Conservation (phyloP, 2,113 vertebrate species). For the Mionectes macconnelli region DNA sequence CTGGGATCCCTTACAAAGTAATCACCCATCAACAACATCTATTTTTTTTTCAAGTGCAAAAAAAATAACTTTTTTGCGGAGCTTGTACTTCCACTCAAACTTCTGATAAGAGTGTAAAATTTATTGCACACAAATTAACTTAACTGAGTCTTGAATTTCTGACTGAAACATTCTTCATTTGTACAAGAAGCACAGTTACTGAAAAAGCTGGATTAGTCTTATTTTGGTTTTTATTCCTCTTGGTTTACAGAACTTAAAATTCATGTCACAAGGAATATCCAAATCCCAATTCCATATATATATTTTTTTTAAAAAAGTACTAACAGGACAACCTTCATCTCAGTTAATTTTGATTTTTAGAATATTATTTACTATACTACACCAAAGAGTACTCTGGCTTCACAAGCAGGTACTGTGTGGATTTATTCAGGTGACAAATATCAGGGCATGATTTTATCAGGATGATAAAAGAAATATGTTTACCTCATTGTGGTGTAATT, state of each 20-base stretch:
- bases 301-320: background rate
- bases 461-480: background rate
- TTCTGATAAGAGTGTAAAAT: background rate
- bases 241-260: conserved; percentile 5
- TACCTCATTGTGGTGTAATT: background rate
- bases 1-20: background rate
- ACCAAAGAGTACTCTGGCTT: background rate
- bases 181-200: background rate
- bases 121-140: background rate
- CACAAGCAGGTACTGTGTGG: background rate
- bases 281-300: background rate
- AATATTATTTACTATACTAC: background rate
- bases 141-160: background rate
- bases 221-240: background rate
- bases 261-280: background rate
- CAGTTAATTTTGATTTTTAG: background rate
- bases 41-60: background rate
- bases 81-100: background rate
- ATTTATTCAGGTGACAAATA: background rate
- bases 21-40: background rate
- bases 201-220: background rate
- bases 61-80: background rate
- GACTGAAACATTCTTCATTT: too few relatives aligned
- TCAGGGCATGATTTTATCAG: background rate
- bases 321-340: background rate